Base-by-base conservation (phyloP, 2,797 vertebrate species). In the Sciurus carolinensis region DNA sequence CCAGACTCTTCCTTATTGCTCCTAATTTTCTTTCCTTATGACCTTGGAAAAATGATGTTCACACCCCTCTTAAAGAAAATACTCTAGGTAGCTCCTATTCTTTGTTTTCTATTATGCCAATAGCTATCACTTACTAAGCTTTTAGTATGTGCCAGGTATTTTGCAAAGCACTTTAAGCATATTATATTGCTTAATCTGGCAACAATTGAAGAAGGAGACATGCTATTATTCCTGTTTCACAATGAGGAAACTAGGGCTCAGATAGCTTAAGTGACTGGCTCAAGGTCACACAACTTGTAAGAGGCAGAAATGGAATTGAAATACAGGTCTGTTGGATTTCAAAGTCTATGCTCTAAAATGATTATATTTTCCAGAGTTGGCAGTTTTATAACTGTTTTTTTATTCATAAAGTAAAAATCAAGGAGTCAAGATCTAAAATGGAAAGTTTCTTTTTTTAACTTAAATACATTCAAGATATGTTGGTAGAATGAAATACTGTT, bases 21-120 rank as follows among this genome's bases (percentile, higher is more conserved):
- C 28, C 50, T 62, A 24, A 88, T 83, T 92, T 85, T 7, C 44
- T 87, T 96, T 67, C 30, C 10, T 92, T 80, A 39, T 54, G 69
- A 94, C 85, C 64, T 95, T 95, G 88, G 64, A 69, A 95, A 96
- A 96, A 44, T n/a, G 94, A 69, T 72, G 8, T 59, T 81, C 87
- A 72, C 17, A 71, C 7, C 30, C 20, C 33, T 85, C 39, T 88
- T 91, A 86, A 75, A 94, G 62, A 90, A 96, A 91, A 71, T 84
- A 18, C 82, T 64, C 42, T 80, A 17, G 54, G 24, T 90, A 64
- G 44, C 59, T 82, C 69, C 85, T 59, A 4, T n/a, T 95, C 57
- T 86, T n/a, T 92, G 30, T 84, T 84, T 93, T 47, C 59, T 91
- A 4, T 52, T 85, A 81, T 76, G 59, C 50, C 22, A 9, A 54